Evolutionary conservation across 2,797 vertebrate species (phyloP).

Genomic region (Fringilla coelebs): DNA sequence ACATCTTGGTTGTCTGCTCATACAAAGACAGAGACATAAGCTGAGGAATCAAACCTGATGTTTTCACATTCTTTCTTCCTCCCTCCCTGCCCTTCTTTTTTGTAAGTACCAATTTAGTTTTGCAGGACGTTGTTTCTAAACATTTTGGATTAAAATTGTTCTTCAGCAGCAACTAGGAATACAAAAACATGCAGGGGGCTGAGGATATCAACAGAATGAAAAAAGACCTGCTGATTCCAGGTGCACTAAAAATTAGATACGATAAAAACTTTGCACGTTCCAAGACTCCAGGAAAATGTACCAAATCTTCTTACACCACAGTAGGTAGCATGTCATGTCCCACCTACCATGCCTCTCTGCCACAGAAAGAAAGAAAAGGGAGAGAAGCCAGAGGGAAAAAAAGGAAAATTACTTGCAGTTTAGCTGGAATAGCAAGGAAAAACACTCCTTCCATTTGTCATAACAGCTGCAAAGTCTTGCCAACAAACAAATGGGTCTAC

Average conservation of each 20-base stretch:
- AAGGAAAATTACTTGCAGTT: neutral
- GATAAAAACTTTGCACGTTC: neutral
- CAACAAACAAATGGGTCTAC: neutral
- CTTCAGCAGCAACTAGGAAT: neutral
- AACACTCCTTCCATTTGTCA: neutral
- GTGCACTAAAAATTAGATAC: neutral
- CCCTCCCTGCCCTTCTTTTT: fast-evolving
- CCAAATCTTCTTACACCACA: neutral
- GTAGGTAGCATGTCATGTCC: neutral
- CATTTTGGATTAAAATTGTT: neutral
- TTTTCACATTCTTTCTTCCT: neutral
- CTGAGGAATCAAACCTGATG: neutral
- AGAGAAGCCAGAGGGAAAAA: neutral
- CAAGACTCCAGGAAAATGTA: neutral
- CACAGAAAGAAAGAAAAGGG: neutral
- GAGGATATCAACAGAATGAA: neutral
- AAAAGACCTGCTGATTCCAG: neutral
- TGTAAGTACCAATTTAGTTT: neutral
- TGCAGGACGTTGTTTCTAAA: neutral
- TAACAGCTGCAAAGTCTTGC: neutral
- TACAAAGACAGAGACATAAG: neutral
- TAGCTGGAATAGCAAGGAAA: neutral
- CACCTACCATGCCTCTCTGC: neutral
- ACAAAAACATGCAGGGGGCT: fast-evolving
- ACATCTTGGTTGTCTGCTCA: neutral